Evolutionary conservation across 2,797 vertebrate species (phyloP).

Genomic region (Dermochelys coriacea): DNA sequence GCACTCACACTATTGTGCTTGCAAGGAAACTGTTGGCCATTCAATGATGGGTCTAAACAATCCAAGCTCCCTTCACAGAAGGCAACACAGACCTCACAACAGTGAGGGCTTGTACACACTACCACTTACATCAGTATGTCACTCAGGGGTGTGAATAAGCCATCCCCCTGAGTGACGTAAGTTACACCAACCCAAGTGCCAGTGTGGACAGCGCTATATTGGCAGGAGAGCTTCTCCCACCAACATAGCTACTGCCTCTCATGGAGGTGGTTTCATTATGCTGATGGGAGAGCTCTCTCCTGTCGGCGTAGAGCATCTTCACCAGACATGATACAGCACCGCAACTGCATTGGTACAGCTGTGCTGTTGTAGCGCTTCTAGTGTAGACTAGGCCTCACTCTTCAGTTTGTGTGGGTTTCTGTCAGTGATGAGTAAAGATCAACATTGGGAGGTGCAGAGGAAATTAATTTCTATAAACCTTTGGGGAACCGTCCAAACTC

Average conservation of each 20-base stretch:
- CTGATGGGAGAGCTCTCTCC: background rate
- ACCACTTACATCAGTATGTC: background rate
- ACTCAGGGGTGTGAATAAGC: background rate
- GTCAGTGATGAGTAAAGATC: conserved; percentile 43
- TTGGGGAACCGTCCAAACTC: background rate
- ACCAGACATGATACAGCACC: background rate
- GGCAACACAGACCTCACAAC: conserved; percentile 63
- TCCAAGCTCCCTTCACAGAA: conserved; percentile 64
- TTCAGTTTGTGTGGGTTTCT: conserved; percentile 62
- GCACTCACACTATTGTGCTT: conserved; percentile 74
- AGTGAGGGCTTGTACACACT: background rate
- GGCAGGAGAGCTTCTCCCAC: background rate
- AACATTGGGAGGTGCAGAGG: background rate
- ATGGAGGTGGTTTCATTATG: background rate
- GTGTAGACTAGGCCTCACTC: background rate
- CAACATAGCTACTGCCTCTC: background rate
- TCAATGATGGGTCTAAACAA: conserved; percentile 74
- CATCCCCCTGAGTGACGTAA: background rate
- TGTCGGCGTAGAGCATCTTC: background rate
- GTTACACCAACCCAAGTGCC: background rate
- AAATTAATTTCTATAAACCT: conserved; percentile 50
- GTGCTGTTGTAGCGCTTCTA: background rate
- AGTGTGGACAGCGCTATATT: too few species aligned
- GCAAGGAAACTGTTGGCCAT: conserved; percentile 68
- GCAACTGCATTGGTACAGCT: too few species aligned